Base-by-base conservation (phyloP, 1,140 invertebrate species). In the Drosophila bocki region DNA sequence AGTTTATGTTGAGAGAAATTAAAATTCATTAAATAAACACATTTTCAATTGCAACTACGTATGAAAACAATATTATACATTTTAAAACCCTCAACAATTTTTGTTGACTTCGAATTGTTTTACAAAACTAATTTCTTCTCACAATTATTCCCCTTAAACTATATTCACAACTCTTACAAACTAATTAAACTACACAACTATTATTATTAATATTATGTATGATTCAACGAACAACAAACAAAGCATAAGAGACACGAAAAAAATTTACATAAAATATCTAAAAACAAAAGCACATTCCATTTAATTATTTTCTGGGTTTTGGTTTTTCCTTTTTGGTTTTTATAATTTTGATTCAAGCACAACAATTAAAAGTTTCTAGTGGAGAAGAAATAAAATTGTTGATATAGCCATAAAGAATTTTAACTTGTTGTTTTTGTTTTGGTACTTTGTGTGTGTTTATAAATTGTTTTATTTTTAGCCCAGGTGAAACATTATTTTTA, bases 261-360 rank as follows among this genome's bases (percentile, higher is more conserved):
- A 84, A 80, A 90, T 81, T 78, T 84, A 88, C 81, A 85, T 85
- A 90, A 88, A 88, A 88, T 90, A 90, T 90, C 84, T 90, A 90
- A 90, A 90, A 88, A 90, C 70, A 90, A 90, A 90, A 80, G 84
- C 80, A 88, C 80, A 88, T 87, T 83, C 75, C 75, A 83, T 77
- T 87, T 78, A 76, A 76, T 76, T 65, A 51, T 76, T 56, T 75
- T 70, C 33, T 22, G 35, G 39, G n/a, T 48, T 70, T 19, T 39
- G 11, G 33, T 65, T 45, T 45, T 70, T 44, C 6, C 42, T 35
- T 48, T 35, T 42, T 29, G 13, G 26, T 44, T 48, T 35, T 42
- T 17, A 7, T 45, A 59, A 71, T 58, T 70, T 68, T 22, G 37
- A 37, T 48, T 59, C 65, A 85, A 82, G 83, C 83, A 83, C 84